Base-by-base conservation (phyloP, 2,113 vertebrate genomes). In the Piprites chloris region DNA sequence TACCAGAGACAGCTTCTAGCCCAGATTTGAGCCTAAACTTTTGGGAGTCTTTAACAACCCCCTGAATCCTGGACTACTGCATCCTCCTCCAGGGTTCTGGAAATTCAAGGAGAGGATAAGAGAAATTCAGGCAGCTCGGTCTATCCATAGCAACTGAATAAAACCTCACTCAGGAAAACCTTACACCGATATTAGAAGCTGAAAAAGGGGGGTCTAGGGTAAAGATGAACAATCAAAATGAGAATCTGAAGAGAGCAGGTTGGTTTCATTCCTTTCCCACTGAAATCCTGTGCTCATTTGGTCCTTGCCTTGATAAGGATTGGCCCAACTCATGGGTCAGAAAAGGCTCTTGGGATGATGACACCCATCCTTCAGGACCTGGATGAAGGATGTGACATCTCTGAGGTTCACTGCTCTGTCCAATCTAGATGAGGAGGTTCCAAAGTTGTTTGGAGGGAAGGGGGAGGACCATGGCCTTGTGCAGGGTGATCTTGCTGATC, bases 131-230 rank as follows among this genome's bases (percentile, higher is more conserved):
- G 18, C 13, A 46, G 14, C 4, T 72, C 23, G 17, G 6, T 28
- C 41, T 15, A 6, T 18, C 22, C 8, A 2, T 8, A 15, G 23
- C 14, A 28, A 41, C 0, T n/a, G 23, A 42, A 42, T 14, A 7
- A 7, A 44, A 7, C n/a, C 9, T 67, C 15, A 4, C 19, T 62
- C 26, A 76, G 20, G 4, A 55, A 63, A 68, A 19, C 7, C 33
- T 82, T 23, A 65, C 8, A 3, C 1, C 9, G 26, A 9, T 6
- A 21, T 12, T 33, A 90, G 49, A 47, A 63, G 22, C 5, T 30
- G 35, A 7, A 41, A 63, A 63, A n/a, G 10, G 8, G 6, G 7
- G n/a, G 24, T 6, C 5, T 16, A 62, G 32, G 24, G 35, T 17
- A 50, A 59, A 71, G 52, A 24, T 26, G 33, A 58, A 28, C 17